Evolutionary conservation across 2,113 vertebrate species (phyloP), one percentile per base, ranked within the genome.

Genomic region (Thalassoma bifasciatum): DNA sequence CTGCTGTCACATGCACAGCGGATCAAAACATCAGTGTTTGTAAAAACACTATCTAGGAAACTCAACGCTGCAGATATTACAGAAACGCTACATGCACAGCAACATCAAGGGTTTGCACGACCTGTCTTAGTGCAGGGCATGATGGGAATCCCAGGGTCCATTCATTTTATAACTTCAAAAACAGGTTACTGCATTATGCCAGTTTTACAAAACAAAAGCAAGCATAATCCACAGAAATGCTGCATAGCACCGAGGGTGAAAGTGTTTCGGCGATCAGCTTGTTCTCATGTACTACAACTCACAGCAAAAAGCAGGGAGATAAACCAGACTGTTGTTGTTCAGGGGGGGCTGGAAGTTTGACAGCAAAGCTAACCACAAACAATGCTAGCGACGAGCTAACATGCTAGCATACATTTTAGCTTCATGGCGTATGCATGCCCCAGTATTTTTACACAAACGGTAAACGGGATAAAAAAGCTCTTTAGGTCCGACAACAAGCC

Each of bases 371-470:
- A 59, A 72, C 19, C 67, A 62, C 54, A 84, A 79, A 79, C 60
- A 72, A 49, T 34, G 76, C 71, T 79, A 90, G 37, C 70, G 62
- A 19, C 14, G 72, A 72, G 89, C 88, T 89, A 86, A 81, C 56
- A 59, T 49, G 71, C 64, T 76, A 76, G 60, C 60, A 54, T 22
- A 50, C 56, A 0, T 66, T 61, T 46, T 52, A 50, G 17, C 13
- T 24, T 47, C 8, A 73, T 57, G 52, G 21, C 17, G 72, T 10
- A 40, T 58, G 52, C 30, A 59, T 17, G 3, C 44, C 10, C 17
- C 7, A 56, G 26, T 53, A 50, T 47, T 72, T 46, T 53, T 16
- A 50, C 49, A 59, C 8, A 37, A 23, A 72, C 3, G 37, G 1
- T 56, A 38, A 10, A 42, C 19, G 2, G 50, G 19, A 16, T n/a